Conservation (phyloP, 1,140 invertebrate genomes). For the Lepidurus packardi region DNA sequence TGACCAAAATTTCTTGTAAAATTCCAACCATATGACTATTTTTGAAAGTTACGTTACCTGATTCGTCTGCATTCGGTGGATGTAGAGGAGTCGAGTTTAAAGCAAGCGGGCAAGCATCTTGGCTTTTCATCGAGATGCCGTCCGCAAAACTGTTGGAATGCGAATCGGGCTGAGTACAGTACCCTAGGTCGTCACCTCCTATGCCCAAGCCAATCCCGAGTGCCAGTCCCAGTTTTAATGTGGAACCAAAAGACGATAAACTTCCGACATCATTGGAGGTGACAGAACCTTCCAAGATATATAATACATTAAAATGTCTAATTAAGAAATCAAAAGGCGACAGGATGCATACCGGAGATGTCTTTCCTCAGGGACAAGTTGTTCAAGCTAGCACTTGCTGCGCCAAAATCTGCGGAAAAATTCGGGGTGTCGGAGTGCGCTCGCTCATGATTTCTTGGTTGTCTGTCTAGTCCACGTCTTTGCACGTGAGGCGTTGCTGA, state of each 20-base stretch:
- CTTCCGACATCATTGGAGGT: conserved; percentile 60
- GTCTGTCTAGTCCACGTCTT: conserved; percentile 50
- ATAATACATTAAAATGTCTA: not conserved
- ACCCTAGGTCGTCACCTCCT: conserved; percentile 61
- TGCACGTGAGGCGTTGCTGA: conserved; percentile 53
- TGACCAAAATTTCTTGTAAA: no score
- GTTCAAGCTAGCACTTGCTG: conserved; percentile 84
- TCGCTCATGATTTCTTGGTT: conserved; percentile 64
- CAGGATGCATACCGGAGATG: conserved; percentile 61
- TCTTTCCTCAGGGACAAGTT: conserved; percentile 78
- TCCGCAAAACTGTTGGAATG: conserved; percentile 57
- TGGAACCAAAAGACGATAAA: conserved; percentile 33
- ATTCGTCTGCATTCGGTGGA: no score
- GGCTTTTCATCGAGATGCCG: conserved; percentile 38
- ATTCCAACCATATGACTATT: no score
- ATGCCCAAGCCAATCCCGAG: conserved; percentile 39
- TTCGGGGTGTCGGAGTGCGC: conserved; percentile 84
- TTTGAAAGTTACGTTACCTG: no score
- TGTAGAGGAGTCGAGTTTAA: not conserved
- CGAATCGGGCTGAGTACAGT: conserved; percentile 69
- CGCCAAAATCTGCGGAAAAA: conserved; percentile 76
- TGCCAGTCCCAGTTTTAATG: conserved; percentile 35
- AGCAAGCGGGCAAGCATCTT: not conserved
- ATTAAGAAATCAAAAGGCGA: not conserved
- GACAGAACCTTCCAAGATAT: conserved; percentile 57